These are phyloP conservation scores for Pachycephala philippinensis DNA, from an alignment of 2,113 vertebrate genomes.

Conservation along the genomic window DNA sequence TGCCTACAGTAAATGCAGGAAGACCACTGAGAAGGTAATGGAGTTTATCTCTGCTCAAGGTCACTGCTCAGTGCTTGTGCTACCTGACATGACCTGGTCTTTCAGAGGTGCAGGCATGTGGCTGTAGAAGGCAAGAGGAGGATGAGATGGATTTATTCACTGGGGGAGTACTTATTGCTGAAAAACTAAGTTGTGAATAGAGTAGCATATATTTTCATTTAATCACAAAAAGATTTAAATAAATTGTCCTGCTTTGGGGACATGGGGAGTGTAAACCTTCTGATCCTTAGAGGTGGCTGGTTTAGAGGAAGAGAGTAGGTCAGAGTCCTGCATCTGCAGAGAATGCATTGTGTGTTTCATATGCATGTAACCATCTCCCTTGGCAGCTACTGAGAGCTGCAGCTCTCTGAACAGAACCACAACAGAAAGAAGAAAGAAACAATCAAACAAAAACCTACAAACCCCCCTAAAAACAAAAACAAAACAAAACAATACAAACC, in stretches of 20 bases:
- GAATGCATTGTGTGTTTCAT: not conserved
- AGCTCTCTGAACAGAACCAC: not conserved
- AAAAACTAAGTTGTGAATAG: not conserved
- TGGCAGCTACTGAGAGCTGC: not conserved
- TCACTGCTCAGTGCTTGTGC: not conserved
- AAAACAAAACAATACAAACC: rapidly evolving
- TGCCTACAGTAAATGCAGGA: not conserved
- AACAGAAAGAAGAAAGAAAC: not conserved
- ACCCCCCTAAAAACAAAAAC: not conserved
- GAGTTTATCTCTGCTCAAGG: not conserved
- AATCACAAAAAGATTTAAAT: not conserved
- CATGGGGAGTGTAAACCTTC: rapidly evolving
- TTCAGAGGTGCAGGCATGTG: not conserved
- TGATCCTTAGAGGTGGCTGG: not conserved
- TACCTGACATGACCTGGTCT: not conserved
- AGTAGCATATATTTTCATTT: not conserved
- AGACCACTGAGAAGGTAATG: not conserved
- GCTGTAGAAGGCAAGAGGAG: not conserved
- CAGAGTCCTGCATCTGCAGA: not conserved
- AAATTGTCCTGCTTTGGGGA: not conserved
- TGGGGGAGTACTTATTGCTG: not conserved
- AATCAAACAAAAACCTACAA: not conserved
- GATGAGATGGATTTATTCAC: not conserved
- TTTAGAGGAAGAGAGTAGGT: not conserved
- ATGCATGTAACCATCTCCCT: not conserved